Evolutionary conservation across 2,797 vertebrate species (phyloP).

Genomic region (Phalloptychus januarius): DNA sequence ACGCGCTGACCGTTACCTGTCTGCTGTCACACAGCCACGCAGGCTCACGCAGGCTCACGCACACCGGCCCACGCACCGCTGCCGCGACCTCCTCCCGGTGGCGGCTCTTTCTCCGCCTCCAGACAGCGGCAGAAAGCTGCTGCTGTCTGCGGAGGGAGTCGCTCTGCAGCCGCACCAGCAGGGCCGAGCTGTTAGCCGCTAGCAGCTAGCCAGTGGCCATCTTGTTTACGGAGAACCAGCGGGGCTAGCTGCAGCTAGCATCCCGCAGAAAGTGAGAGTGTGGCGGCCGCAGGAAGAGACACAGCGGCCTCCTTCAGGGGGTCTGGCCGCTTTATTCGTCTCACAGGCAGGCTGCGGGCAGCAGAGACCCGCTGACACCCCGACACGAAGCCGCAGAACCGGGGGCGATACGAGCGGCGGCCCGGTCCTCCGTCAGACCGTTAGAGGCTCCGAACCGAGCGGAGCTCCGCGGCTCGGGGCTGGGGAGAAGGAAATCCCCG

Average conservation of each 20-base stretch:
- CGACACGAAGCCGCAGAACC: conserved; percentile 27
- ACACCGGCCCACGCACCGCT: background rate
- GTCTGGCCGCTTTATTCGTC: background rate
- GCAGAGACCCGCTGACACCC: conserved; percentile 45
- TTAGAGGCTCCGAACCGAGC: conserved; percentile 34
- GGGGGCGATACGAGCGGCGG: conserved; percentile 22
- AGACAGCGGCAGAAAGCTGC: background rate
- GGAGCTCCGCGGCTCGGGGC: conserved; percentile 13
- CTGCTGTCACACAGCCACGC: conserved; percentile 8
- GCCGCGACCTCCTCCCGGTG: background rate
- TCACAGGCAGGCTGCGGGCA: background rate
- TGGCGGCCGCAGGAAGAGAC: conserved; percentile 27
- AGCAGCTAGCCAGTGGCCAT: conserved; percentile 79
- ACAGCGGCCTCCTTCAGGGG: conserved; percentile 9
- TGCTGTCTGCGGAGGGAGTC: background rate
- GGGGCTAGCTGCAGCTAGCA: conserved; percentile 44
- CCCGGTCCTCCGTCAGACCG: background rate
- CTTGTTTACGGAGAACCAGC: conserved; percentile 75
- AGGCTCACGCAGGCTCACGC: conserved; percentile 24
- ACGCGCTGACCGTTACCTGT: conserved; percentile 11
- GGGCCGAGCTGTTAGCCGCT: conserved; percentile 46
- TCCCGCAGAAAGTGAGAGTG: conserved; percentile 66
- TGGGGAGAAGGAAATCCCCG: background rate
- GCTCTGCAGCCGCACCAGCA: conserved; percentile 63
- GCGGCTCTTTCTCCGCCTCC: conserved; percentile 1